Percentiles rank a stretch among this genome's conserved stretches.
phyloP scores from a whole-genome alignment of 2,113 vertebrate genomes.

The Chaenocephalus aceratus region DNA sequence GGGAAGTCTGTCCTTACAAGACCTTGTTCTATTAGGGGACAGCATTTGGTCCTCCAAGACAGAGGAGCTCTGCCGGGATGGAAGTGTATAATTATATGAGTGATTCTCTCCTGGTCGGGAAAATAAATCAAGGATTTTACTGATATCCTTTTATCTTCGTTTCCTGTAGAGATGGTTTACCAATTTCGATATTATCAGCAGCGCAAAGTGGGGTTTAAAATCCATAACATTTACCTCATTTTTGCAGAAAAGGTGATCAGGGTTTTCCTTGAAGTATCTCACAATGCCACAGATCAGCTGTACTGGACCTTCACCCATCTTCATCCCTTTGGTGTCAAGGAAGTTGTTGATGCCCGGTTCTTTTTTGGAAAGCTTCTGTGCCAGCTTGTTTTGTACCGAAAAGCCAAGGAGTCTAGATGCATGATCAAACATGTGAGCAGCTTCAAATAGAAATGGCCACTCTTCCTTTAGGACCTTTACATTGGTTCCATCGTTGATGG shows the following conservation, averaged over 20 bases:
- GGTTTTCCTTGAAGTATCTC: neutral
- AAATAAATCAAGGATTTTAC: too few relatives aligned
- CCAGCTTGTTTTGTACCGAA: constrained; percentile 31
- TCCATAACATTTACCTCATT: neutral
- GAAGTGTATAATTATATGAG: too few relatives aligned
- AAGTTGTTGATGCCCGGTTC: constrained; percentile 30
- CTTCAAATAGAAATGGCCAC: constrained; percentile 39
- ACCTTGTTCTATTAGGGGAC: too few relatives aligned
- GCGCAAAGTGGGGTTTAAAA: too few relatives aligned
- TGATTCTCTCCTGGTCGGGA: too few relatives aligned
- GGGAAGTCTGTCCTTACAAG: too few relatives aligned
- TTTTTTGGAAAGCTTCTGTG: constrained; percentile 35
- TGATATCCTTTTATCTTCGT: too few relatives aligned
- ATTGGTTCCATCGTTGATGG: constrained; percentile 16
- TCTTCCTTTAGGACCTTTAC: constrained; percentile 12
- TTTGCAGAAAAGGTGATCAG: neutral
- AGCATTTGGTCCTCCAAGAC: too few relatives aligned
- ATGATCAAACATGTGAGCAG: constrained; percentile 38
- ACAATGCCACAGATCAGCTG: constrained; percentile 4
- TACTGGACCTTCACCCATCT: neutral
- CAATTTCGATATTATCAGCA: too few relatives aligned
- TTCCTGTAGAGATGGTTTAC: too few relatives aligned
- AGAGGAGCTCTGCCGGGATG: too few relatives aligned
- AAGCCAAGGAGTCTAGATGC: constrained; percentile 19
- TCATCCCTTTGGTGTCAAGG: constrained; percentile 10